phyloP scores from a whole-genome alignment of 2,888 invertebrate genomes.

The Andrena camellia region DNA sequence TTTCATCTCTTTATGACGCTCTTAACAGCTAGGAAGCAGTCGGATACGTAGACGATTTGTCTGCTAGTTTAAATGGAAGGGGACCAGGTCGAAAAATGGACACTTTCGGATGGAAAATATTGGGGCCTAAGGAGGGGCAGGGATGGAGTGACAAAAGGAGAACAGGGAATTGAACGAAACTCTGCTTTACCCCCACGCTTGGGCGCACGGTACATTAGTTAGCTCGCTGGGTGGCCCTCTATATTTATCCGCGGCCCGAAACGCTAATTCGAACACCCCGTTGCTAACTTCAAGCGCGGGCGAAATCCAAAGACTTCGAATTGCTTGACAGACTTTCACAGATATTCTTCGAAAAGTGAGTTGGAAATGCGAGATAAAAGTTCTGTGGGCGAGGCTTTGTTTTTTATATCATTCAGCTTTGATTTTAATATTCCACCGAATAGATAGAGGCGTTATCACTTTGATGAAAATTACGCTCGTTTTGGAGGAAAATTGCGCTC shows the following conservation, averaged over 20 bases:
- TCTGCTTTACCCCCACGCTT: conserved; percentile 42
- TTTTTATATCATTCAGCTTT: too few relatives aligned
- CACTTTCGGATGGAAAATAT: conserved; percentile 30
- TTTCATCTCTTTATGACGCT: background rate
- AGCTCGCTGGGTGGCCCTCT: conserved; percentile 81
- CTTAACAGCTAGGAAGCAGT: background rate
- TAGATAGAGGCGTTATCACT: too few relatives aligned
- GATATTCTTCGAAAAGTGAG: too few relatives aligned
- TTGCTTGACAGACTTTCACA: background rate
- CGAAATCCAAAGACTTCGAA: conserved; percentile 36
- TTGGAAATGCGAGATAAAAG: too few relatives aligned
- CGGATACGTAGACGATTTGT: background rate
- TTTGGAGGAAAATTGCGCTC: too few relatives aligned
- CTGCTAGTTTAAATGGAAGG: background rate
- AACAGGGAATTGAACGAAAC: conserved; percentile 56
- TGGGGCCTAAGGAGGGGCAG: conserved; percentile 5
- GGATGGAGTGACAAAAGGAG: conserved; percentile 64
- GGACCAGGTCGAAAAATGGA: background rate
- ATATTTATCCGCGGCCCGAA: conserved; percentile 78
- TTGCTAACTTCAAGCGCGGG: conserved; percentile 57
- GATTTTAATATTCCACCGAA: too few relatives aligned
- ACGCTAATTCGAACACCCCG: conserved; percentile 72
- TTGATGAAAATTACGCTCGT: too few relatives aligned
- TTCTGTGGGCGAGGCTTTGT: too few relatives aligned
- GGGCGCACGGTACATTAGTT: conserved; percentile 75